Evolutionary conservation across 2,113 vertebrate species (phyloP).

Genomic region (Pelecanoides urinatrix): DNA sequence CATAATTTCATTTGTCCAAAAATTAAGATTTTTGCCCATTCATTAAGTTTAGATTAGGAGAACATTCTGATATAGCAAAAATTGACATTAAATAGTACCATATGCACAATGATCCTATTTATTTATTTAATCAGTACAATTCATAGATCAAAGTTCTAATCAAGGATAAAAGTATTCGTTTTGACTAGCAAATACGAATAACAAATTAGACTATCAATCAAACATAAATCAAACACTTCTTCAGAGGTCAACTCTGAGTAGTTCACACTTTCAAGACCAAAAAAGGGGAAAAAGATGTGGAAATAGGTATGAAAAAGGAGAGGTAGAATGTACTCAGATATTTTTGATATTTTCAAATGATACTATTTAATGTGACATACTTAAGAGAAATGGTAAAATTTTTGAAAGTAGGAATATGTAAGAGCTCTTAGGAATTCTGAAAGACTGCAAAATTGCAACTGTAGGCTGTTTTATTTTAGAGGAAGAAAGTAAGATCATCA

Average conservation of each 20-base stretch:
- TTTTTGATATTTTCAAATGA: neutral
- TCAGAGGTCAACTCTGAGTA: neutral
- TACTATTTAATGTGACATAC: neutral
- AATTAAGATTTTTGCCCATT: neutral
- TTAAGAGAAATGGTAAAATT: neutral
- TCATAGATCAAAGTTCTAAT: neutral
- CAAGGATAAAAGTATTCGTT: neutral
- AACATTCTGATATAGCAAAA: neutral
- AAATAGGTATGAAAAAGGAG: neutral
- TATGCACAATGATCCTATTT: neutral
- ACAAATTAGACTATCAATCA: neutral
- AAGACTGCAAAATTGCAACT: neutral
- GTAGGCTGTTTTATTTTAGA: neutral
- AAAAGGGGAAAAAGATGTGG: neutral
- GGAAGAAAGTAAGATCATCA: neutral
- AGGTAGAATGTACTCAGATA: neutral
- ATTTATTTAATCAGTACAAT: neutral
- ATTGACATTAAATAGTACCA: neutral
- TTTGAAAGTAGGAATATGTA: neutral
- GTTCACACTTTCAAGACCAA: neutral
- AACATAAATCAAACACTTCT: neutral
- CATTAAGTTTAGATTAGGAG: neutral
- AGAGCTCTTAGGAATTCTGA: neutral
- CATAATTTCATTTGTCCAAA: neutral
- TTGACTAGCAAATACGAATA: neutral